phyloP scores from a whole-genome alignment of 2,113 vertebrate genomes.

The Sinocyclocheilus grahami region DNA sequence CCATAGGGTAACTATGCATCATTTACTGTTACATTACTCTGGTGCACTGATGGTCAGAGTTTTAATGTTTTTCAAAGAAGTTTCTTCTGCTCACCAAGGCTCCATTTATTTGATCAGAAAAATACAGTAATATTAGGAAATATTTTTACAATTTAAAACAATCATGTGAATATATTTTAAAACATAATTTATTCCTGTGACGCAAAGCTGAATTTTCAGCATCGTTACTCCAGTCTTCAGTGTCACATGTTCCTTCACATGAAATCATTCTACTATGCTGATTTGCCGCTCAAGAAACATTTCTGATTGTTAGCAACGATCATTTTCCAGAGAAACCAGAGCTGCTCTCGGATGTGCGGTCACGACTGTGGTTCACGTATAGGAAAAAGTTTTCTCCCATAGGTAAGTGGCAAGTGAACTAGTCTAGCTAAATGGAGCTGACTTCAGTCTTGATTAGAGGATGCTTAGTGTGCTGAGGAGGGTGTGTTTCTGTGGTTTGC shows the following conservation, averaged over 20 bases:
- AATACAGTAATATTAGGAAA: too few species aligned
- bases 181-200: neutral
- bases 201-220: neutral
- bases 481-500: neutral
- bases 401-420: conserved; percentile 67
- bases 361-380: conserved; percentile 89
- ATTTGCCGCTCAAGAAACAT: neutral
- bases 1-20: neutral
- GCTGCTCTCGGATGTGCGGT: conserved; percentile 83
- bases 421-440: neutral
- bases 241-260: too few species aligned
- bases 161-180: neutral
- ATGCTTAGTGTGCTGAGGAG: neutral
- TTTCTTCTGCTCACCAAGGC: neutral
- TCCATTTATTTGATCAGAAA: neutral
- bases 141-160: too few species aligned
- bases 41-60: neutral
- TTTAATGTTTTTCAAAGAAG: neutral
- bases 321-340: conserved; percentile 80
- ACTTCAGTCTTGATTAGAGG: neutral
- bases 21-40: neutral
- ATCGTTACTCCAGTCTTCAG: neutral
- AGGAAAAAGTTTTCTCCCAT: conserved; percentile 87
- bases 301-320: neutral
- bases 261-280: neutral